Conservation (phyloP, 1,140 invertebrate genomes). For the Luehdorfia chinensis region DNA sequence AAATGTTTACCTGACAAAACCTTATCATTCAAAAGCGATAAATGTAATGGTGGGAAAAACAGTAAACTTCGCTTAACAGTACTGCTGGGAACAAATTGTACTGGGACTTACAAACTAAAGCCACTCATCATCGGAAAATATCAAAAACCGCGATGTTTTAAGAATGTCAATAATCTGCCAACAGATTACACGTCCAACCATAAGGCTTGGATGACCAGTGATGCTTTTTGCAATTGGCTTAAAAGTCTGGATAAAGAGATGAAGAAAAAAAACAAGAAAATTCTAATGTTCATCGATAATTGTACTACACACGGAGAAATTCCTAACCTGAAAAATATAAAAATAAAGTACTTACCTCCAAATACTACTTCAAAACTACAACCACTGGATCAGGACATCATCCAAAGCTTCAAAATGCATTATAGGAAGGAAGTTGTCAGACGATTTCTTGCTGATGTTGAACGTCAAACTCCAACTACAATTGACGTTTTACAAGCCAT, state of each 20-base stretch:
- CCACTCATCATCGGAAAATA: slow-evolving; percentile 72
- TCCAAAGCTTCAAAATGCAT: too few species aligned
- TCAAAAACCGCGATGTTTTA: slow-evolving; percentile 24
- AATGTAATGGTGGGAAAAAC: slow-evolving; percentile 59
- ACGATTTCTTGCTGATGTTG: too few species aligned
- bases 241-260: slow-evolving; percentile 23
- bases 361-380: slow-evolving; percentile 21
- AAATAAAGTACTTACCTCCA: slow-evolving; percentile 18
- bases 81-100: slow-evolving; percentile 60
- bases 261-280: slow-evolving; percentile 22
- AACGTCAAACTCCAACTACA: too few species aligned
- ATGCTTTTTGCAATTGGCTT: slow-evolving; percentile 22
- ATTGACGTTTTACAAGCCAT: too few species aligned
- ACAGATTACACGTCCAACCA: slow-evolving; percentile 20
- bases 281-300: slow-evolving; percentile 18
- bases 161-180: slow-evolving; percentile 21
- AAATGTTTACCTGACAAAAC: slow-evolving; percentile 63
- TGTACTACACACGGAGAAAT: slow-evolving; percentile 15
- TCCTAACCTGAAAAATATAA: slow-evolving; percentile 19
- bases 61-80: slow-evolving; percentile 71
- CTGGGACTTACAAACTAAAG: slow-evolving; percentile 63
- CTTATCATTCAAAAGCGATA: slow-evolving; percentile 50
- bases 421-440: too few species aligned
- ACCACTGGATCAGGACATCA: slow-evolving; percentile 20
- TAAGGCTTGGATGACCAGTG: slow-evolving; percentile 5